These are phyloP conservation scores for Falco naumanni DNA, from an alignment of 2,797 vertebrate species.

Conservation along the genomic window DNA sequence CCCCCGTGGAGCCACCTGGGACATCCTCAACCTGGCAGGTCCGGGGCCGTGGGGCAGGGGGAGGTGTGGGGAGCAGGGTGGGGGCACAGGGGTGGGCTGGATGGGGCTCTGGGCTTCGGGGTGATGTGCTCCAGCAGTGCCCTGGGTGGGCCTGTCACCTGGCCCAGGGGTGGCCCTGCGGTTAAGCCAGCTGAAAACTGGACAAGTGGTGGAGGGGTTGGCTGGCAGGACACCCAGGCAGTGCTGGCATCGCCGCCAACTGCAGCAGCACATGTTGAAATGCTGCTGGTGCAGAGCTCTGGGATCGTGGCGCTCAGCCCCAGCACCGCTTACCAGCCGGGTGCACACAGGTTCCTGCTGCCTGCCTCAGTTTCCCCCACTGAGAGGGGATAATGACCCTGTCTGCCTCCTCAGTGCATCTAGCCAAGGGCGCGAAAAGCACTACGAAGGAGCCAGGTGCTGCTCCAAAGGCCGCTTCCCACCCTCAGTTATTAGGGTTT, in stretches of 20 bases:
- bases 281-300: not conserved
- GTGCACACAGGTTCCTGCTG: fast-evolving
- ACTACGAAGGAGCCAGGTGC: not conserved
- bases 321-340: fast-evolving
- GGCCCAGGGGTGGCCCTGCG: fast-evolving
- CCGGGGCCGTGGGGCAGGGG: not conserved
- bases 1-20: slow-evolving; percentile 95
- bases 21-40: slow-evolving; percentile 97
- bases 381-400: fast-evolving
- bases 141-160: not conserved
- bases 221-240: not conserved
- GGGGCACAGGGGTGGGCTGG: not conserved
- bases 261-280: fast-evolving
- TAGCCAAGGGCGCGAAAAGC: not conserved
- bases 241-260: not conserved
- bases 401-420: fast-evolving
- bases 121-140: not conserved
- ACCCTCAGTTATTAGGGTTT: not conserved
- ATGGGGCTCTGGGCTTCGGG: not conserved
- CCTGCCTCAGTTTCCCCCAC: not conserved
- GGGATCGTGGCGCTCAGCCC: fast-evolving
- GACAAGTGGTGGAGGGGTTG: not conserved
- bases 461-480: not conserved
- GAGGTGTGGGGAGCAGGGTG: not conserved
- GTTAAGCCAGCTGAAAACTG: not conserved